phyloP scores from a whole-genome alignment of 2,888 invertebrate species.

The Harpagoxenus sublaevis region DNA sequence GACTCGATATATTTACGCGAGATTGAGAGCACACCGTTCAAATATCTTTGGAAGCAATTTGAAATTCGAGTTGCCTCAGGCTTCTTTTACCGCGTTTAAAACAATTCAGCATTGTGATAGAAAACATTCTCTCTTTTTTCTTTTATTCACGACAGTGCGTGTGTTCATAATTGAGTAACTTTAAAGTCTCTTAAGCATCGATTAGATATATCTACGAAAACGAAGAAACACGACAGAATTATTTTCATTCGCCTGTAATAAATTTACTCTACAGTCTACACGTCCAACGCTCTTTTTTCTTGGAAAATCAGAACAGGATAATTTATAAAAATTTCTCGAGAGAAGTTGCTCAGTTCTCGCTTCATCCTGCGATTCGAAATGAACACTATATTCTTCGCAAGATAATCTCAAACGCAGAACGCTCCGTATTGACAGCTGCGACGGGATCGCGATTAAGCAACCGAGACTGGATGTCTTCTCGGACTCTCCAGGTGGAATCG shows the following conservation, averaged over 20 bases:
- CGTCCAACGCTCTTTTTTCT: neutral
- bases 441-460: constrained; percentile 43
- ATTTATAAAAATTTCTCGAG: neutral
- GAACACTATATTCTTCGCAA: constrained; percentile 4
- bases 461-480: constrained; percentile 32
- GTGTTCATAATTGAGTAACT: neutral
- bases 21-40: neutral
- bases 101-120: neutral
- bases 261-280: too few relatives aligned
- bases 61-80: neutral
- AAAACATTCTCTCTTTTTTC: neutral
- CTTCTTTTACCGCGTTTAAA: neutral
- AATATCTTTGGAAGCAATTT: neutral
- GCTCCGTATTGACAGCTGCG: constrained; percentile 47
- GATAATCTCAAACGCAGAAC: constrained; percentile 22
- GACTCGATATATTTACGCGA: neutral
- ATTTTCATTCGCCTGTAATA: neutral
- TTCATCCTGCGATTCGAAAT: neutral
- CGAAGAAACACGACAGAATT: neutral
- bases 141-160: too few relatives aligned
- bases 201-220: neutral
- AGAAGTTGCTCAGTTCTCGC: neutral
- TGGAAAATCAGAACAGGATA: neutral
- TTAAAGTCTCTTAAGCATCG: neutral
- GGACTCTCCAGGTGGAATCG: constrained; percentile 49